Evolutionary conservation across 2,797 vertebrate species (phyloP), one percentile per base, ranked within the genome.

Genomic region (Gallirallus australis): DNA sequence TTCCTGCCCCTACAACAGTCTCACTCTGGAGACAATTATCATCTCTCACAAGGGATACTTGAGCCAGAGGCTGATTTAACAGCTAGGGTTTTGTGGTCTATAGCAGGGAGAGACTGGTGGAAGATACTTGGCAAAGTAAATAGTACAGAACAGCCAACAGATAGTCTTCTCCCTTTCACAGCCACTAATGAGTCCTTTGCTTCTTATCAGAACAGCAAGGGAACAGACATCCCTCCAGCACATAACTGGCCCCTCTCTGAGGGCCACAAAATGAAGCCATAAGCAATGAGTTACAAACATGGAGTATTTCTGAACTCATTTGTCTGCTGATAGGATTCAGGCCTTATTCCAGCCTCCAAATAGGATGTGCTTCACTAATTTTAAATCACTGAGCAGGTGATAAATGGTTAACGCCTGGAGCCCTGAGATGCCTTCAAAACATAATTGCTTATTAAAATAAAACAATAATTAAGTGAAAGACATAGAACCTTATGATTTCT

Each of bases 391-490:
- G 86, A 86, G 85, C 82, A 94, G 76, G 75, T 88, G 92, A 96
- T 91, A 94, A 96, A 91, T 96, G 87, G 82, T 87, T 89, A 94
- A 84, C 2, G 69, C 86, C 79, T 59, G 85, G 83, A 95, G 77
- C 94, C 78, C 71, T 73, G 57, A 95, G 83, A 60, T 95, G 92
- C 64, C 94, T 97, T 94, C 92, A 94, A 93, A 96, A 84, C 69
- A 65, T 72, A 87, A 92, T 84, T 95, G 83, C 86, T 96, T 96
- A 94, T 96, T 95, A 93, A 97, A 92, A 94, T 94, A 92, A 93
- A 97, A 81, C 85, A 97, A 71, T 94, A 94, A 97, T 95, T 96
- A 97, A 95, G 81, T 76, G 57, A 63, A 84, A 87, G 83, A 80
- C 82, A 57, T 33, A 72, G 77, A 96, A 86, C 69, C 65, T 79